Conservation (phyloP, 2,113 vertebrate species). For the Melanostigma gelatinosum region DNA sequence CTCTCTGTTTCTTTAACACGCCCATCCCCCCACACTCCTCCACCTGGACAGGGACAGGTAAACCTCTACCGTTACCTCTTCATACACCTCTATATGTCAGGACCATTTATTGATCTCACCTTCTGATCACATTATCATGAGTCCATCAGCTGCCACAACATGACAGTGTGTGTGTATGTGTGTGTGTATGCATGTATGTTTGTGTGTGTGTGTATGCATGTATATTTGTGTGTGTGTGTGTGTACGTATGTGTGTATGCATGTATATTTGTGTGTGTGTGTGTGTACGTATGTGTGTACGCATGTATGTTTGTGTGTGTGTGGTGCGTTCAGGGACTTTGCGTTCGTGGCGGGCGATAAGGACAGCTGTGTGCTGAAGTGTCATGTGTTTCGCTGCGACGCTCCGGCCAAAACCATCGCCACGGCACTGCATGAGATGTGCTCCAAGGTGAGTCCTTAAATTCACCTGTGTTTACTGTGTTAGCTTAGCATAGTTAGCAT, state of each 20-base stretch:
- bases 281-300: not conserved
- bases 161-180: not conserved
- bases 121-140: slow-evolving; percentile 4
- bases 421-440: slow-evolving; percentile 92
- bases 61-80: slow-evolving; percentile 29
- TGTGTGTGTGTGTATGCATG: not conserved
- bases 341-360: slow-evolving; percentile 95
- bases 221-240: not conserved
- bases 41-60: slow-evolving; percentile 77
- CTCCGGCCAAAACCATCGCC: slow-evolving; percentile 94
- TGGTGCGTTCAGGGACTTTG: slow-evolving; percentile 89
- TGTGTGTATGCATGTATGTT: not conserved
- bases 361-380: slow-evolving; percentile 96
- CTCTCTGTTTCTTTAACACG: slow-evolving; percentile 61
- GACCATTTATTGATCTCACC: slow-evolving; percentile 1
- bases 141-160: not conserved
- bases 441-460: slow-evolving; percentile 86
- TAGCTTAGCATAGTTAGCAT: not conserved
- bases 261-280: not conserved
- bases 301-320: slow-evolving; percentile 14
- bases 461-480: not conserved
- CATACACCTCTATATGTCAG: slow-evolving; percentile 1
- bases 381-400: slow-evolving; percentile 94
- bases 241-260: not conserved
- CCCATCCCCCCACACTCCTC: slow-evolving; percentile 2